A percentile compares a stretch with the other conserved stretches of the same genome.
Evolutionary conservation across 2,113 vertebrate species (phyloP).

Genomic region (Rallus limicola): DNA sequence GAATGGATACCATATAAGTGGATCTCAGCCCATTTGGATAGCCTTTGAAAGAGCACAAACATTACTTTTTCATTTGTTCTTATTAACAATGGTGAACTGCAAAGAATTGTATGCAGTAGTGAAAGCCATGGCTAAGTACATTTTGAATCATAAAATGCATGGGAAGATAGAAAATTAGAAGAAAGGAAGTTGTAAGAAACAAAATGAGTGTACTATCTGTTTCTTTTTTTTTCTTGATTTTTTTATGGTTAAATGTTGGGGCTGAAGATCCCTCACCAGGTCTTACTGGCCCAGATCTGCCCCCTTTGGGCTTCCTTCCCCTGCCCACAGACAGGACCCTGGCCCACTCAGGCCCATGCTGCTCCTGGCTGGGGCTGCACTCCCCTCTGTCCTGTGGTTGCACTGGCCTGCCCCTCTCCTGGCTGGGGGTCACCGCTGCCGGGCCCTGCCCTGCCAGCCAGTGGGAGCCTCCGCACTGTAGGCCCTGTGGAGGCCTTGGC

Average conservation of each 20-base stretch:
- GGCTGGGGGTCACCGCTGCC: background rate
- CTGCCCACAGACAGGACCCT: too few relatives aligned
- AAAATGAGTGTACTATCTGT: background rate
- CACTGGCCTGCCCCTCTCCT: too few relatives aligned
- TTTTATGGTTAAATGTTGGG: background rate
- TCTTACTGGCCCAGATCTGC: background rate
- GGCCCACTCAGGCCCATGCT: too few relatives aligned
- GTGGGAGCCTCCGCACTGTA: accelerated
- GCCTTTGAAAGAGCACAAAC: conserved; percentile 42
- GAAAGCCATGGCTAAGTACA: background rate
- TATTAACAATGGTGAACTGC: conserved; percentile 11
- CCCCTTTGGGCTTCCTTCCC: accelerated
- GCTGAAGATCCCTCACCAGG: background rate
- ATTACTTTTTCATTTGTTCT: conserved; percentile 49
- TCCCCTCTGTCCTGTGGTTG: too few relatives aligned
- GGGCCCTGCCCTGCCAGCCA: background rate
- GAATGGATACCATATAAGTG: conserved; percentile 47
- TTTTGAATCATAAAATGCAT: conserved; percentile 1
- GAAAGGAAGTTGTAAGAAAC: background rate
- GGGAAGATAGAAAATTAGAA: background rate
- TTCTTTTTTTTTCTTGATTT: background rate
- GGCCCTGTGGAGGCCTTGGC: accelerated
- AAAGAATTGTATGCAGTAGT: background rate
- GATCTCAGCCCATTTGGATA: conserved; percentile 50
- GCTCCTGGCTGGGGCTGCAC: accelerated